Evolutionary conservation across 2,113 vertebrate species (phyloP), one percentile per base, ranked within the genome.

Genomic region (Centropristis striata): DNA sequence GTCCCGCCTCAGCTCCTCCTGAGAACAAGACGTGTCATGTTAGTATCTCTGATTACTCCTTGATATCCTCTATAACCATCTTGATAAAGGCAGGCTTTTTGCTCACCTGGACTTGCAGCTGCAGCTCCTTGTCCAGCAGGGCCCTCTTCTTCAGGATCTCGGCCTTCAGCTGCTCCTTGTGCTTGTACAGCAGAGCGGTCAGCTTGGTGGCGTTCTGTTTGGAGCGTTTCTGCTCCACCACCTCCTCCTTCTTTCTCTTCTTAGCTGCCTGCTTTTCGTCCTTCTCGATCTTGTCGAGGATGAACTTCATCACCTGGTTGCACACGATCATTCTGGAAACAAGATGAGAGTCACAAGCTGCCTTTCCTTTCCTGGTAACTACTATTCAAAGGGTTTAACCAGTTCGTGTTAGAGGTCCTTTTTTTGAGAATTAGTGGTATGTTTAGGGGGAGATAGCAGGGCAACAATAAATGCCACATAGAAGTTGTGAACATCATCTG

Each of bases 291-390:
- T 99, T 99, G 95, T 99, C 98, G 75, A 99, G 95, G 89, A 99
- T 97, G 81, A 96, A 99, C 93, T 99, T 99, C 97, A 99, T 98
- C 92, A 99, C 98, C 94, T 99, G 98, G 95, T 99, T 99, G 95
- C 98, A 99, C 68, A 99, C 98, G 60, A 99, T 98, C 97, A 99
- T 98, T 91, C 98, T 99, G 90, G 27, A 14, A 51, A 49, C 5
- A 46, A 39, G 27, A 67, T 21, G 60, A 63, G 39, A 53, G 20
- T 14, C 1, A 50, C 60, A 41, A 9, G 37, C 32, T 32, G 32
- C 32, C n/a, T n/a, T n/a, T n/a, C n/a, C n/a, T n/a, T n/a, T n/a
- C n/a, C n/a, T n/a, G n/a, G n/a, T n/a, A n/a, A 32, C 32, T 32
- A 32, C 32, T 32, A 32, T 6, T n/a, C 32, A 32, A 32, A 6